Evolutionary conservation across 2,888 invertebrate genomes (phyloP).

Genomic region (Cantharis flavilabris): DNA sequence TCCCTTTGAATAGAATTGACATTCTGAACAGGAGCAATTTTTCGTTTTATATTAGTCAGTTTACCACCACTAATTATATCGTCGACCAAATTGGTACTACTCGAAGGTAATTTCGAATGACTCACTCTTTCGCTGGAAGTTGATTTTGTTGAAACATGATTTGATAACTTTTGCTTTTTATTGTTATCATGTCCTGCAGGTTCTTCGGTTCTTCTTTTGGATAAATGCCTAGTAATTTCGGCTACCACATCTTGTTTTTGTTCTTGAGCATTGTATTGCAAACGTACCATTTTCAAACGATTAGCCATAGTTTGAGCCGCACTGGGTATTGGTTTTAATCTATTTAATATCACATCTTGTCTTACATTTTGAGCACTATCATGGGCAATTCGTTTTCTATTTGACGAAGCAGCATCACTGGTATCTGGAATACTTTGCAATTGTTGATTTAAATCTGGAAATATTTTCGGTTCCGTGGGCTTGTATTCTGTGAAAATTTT

Average conservation of each 20-base stretch:
- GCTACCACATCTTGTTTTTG: conserved; percentile 51
- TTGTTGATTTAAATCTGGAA: not conserved
- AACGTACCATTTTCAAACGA: conserved; percentile 56
- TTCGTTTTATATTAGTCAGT: conserved; percentile 5
- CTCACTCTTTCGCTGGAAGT: not conserved
- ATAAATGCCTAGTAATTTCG: conserved; percentile 45
- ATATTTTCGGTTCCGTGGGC: conserved; percentile 45
- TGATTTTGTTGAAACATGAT: conserved; percentile 13
- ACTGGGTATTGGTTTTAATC: conserved; percentile 59
- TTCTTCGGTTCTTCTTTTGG: conserved; percentile 6
- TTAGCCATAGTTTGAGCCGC: conserved; percentile 59
- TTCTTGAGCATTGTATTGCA: conserved; percentile 48
- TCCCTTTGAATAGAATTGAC: conserved; percentile 72
- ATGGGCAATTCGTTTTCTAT: conserved; percentile 77
- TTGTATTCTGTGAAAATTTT: conserved; percentile 84
- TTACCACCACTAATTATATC: conserved; percentile 34
- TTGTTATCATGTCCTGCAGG: not conserved
- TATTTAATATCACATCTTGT: conserved; percentile 55
- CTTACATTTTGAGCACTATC: conserved; percentile 60
- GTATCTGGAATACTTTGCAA: not conserved
- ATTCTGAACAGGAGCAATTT: conserved; percentile 81
- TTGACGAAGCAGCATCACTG: conserved; percentile 38
- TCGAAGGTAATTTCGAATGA: conserved; percentile 8
- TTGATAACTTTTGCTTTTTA: conserved; percentile 21
- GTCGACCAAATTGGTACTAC: conserved; percentile 31